Evolutionary conservation across 2,888 invertebrate genomes (phyloP).

Genomic region (Entomobrya multifasciata): DNA sequence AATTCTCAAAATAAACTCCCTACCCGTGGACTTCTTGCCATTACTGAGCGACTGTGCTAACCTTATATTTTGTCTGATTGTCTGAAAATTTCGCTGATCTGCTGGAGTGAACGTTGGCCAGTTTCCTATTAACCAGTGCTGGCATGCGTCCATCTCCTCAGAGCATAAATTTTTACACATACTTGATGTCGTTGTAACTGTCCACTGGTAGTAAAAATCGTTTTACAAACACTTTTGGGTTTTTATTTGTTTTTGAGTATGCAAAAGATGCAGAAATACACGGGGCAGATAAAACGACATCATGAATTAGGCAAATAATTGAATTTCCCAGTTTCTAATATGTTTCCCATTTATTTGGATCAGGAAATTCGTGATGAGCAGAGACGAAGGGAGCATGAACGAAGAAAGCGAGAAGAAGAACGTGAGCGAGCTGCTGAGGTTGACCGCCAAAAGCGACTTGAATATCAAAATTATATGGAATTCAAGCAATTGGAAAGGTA

Average conservation of each 20-base stretch:
- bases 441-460: conserved; percentile 82
- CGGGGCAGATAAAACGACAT: conserved; percentile 50
- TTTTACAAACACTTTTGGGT: neutral
- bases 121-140: neutral
- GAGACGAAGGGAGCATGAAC: conserved; percentile 82
- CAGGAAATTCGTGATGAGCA: conserved; percentile 90
- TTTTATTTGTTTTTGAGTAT: neutral
- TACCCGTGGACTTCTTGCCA: no score
- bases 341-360: conserved; percentile 41
- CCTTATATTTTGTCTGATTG: neutral
- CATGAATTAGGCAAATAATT: neutral
- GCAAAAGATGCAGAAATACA: neutral
- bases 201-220: neutral
- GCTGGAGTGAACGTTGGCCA: neutral
- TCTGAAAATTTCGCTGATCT: neutral
- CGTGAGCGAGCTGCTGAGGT: conserved; percentile 86
- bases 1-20: no score
- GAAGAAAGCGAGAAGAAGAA: conserved; percentile 88
- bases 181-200: conserved; percentile 55
- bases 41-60: no score
- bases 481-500: conserved; percentile 62
- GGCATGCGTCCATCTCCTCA: neutral
- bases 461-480: conserved; percentile 79
- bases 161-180: neutral
- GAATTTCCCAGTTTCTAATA: no score